Evolutionary conservation across 1,140 invertebrate species (phyloP).

Genomic region (Rhopalosiphum maidis): DNA sequence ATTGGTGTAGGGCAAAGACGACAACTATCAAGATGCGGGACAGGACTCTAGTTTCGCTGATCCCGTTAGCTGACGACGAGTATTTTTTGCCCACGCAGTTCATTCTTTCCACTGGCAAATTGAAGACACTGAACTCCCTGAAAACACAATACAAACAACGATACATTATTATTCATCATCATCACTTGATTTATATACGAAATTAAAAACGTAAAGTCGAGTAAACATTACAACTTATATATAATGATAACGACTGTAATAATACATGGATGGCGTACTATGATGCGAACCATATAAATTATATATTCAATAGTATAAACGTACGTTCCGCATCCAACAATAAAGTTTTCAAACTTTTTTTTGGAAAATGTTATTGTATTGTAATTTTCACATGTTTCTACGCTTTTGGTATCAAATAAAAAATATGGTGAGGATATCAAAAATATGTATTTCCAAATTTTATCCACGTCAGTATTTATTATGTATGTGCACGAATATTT

Average conservation of each 20-base stretch:
- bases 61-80: slow-evolving; percentile 44
- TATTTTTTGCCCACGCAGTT: slow-evolving; percentile 66
- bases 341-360: no score
- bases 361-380: no score
- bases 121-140: slow-evolving; percentile 79
- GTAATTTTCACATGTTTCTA: no score
- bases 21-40: background rate
- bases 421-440: background rate
- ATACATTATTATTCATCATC: background rate
- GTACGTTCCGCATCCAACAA: no score
- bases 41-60: background rate
- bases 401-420: no score
- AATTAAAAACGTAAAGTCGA: background rate
- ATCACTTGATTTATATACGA: background rate
- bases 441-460: background rate
- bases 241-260: no score
- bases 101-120: slow-evolving; percentile 81
- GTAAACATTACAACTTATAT: background rate
- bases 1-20: background rate
- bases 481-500: background rate
- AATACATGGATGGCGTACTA: no score
- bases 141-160: slow-evolving; percentile 63
- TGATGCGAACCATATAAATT: no score
- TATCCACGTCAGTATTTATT: background rate
- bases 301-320: no score